Percentiles rank a stretch among this genome's conserved stretches.
Evolutionary conservation across 2,888 invertebrate genomes (phyloP).

Genomic region (Cryptocheilus praepositus): DNA sequence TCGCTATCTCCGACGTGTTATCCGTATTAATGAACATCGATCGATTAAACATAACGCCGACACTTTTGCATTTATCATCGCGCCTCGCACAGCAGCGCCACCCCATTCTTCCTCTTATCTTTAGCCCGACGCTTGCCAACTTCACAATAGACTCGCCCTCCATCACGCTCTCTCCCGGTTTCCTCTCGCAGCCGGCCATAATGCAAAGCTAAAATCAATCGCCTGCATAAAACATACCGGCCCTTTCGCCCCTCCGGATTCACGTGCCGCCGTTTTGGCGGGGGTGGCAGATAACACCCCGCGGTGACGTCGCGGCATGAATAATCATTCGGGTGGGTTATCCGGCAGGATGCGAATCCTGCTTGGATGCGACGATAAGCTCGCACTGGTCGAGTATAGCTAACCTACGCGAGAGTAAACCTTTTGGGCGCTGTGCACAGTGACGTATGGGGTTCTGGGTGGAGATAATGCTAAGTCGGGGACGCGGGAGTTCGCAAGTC

Average conservation of each 20-base stretch:
- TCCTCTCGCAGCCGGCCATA: conserved; percentile 10
- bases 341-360: conserved; percentile 28
- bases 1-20: too few relatives aligned
- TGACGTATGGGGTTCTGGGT: too few relatives aligned
- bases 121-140: conserved; percentile 11
- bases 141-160: conserved; percentile 31
- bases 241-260: conserved; percentile 9
- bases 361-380: conserved; percentile 29
- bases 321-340: conserved; percentile 51
- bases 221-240: conserved; percentile 52
- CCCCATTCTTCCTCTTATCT: conserved; percentile 28
- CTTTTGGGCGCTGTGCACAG: too few relatives aligned
- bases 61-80: too few relatives aligned
- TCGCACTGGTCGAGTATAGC: conserved; percentile 5
- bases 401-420: too few relatives aligned
- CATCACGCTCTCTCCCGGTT: not conserved
- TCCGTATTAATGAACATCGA: too few relatives aligned
- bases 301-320: conserved; percentile 48
- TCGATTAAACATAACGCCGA: too few relatives aligned
- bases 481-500: too few relatives aligned
- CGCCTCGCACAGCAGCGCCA: not conserved
- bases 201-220: conserved; percentile 55
- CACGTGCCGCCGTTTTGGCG: conserved; percentile 2
- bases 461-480: too few relatives aligned
- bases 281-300: conserved; percentile 38